Percentiles rank a stretch among this genome's conserved stretches.
phyloP scores from a whole-genome alignment of 2,888 invertebrate species.

The Macrosoma leucophasiata region DNA sequence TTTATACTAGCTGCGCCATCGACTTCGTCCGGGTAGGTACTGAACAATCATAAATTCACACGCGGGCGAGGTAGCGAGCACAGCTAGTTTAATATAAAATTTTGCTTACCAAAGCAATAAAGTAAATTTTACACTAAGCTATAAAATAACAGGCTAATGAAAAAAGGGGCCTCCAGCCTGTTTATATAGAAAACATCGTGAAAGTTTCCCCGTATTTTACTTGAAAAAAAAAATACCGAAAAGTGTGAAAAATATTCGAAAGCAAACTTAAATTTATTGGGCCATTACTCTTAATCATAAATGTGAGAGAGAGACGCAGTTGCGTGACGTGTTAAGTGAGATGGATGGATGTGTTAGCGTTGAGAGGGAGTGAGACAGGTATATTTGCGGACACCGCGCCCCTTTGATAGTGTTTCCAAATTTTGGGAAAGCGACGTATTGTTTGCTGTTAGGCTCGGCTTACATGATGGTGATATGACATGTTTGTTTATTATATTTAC shows the following conservation, averaged over 20 bases:
- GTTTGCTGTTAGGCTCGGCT: conserved; percentile 46
- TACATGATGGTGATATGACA: conserved; percentile 38
- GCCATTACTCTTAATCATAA: conserved; percentile 54
- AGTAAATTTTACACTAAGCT: conserved; percentile 36
- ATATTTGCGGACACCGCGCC: conserved; percentile 63
- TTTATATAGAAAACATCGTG: conserved; percentile 18
- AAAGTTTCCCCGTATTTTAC: conserved; percentile 34
- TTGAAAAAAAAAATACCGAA: conserved; percentile 26
- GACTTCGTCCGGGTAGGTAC: no score
- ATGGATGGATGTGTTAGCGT: conserved; percentile 28
- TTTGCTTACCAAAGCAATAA: no score
- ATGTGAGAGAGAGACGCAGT: conserved; percentile 35
- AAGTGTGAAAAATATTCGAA: conserved; percentile 28
- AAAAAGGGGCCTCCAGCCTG: conserved; percentile 23
- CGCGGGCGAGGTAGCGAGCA: no score
- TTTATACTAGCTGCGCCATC: no score
- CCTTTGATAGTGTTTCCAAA: conserved; percentile 74
- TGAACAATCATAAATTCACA: no score
- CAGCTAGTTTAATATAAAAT: no score
- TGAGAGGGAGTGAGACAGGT: conserved; percentile 37
- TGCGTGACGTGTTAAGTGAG: conserved; percentile 24
- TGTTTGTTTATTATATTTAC: not conserved
- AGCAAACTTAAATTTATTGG: conserved; percentile 38
- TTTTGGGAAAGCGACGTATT: conserved; percentile 68
- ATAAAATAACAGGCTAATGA: conserved; percentile 30